phyloP scores from a whole-genome alignment of 2,113 vertebrate species.

The Tragelaphus scriptus region DNA sequence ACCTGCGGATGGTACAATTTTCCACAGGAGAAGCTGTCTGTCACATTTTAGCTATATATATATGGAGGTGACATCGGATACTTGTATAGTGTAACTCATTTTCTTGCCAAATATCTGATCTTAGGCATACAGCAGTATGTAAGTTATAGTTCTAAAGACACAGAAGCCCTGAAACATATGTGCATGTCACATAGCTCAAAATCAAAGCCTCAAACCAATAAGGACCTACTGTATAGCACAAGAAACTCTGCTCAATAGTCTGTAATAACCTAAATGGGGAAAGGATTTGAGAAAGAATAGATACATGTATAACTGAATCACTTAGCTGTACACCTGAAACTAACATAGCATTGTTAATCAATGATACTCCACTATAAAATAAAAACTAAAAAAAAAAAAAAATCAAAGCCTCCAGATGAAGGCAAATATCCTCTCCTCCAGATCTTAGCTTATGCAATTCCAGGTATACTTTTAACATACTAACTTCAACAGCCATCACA shows the following conservation, averaged over 20 bases:
- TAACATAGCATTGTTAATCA: neutral
- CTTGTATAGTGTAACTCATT: slow-evolving; percentile 25
- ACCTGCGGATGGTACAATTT: slow-evolving; percentile 34
- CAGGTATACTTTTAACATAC: slow-evolving; percentile 1
- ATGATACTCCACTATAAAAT: neutral
- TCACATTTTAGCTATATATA: slow-evolving; percentile 39
- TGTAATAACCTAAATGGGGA: neutral
- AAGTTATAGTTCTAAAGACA: neutral
- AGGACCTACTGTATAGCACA: neutral
- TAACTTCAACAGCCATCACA: neutral
- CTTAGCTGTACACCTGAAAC: neutral
- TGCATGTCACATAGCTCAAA: neutral
- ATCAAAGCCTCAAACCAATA: neutral
- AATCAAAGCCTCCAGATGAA: neutral
- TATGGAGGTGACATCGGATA: slow-evolving; percentile 6
- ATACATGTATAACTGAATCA: neutral
- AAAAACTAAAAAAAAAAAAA: neutral
- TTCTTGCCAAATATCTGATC: slow-evolving; percentile 57
- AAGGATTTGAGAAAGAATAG: neutral
- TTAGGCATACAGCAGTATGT: neutral
- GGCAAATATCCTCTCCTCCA: neutral
- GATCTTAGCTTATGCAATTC: neutral
- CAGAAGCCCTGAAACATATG: neutral
- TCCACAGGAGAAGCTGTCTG: slow-evolving; percentile 41
- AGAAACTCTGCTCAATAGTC: neutral